Conservation (phyloP, 1,140 invertebrate species). For the Mamestra configurata region DNA sequence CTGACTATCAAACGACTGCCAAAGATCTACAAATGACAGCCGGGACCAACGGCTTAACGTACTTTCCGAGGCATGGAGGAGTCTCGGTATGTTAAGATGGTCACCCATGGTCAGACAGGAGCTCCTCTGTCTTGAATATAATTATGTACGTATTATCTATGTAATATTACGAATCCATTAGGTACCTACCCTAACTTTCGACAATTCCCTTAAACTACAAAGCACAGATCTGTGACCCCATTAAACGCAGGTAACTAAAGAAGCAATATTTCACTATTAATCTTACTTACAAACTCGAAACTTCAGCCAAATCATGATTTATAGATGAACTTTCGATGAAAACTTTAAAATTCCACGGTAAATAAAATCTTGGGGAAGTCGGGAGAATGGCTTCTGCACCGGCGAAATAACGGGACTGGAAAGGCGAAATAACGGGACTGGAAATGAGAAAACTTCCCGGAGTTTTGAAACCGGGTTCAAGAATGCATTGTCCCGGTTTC, state of each 20-base stretch:
- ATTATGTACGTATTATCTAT: too few relatives aligned
- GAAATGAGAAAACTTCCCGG: constrained; percentile 26
- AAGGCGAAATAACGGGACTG: constrained; percentile 15
- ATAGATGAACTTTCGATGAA: constrained; percentile 22
- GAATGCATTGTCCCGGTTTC: not conserved
- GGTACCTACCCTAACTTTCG: too few relatives aligned
- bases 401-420: not conserved
- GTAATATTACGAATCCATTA: too few relatives aligned
- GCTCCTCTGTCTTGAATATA: too few relatives aligned
- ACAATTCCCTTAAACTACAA: too few relatives aligned
- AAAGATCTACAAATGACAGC: too few relatives aligned
- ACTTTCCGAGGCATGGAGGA: too few relatives aligned
- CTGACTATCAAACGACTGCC: too few relatives aligned
- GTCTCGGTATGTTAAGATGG: too few relatives aligned
- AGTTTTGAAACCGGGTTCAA: constrained; percentile 1
- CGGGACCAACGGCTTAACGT: too few relatives aligned
- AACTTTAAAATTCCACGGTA: constrained; percentile 39
- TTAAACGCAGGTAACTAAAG: not conserved
- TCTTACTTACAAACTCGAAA: not conserved
- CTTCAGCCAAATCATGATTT: constrained; percentile 25
- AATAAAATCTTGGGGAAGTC: constrained; percentile 9
- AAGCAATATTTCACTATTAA: constrained; percentile 24
- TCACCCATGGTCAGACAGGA: too few relatives aligned
- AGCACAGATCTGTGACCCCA: too few relatives aligned
- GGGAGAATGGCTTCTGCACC: not conserved